Evolutionary conservation across 2,888 invertebrate genomes (phyloP).

Genomic region (Perizoma affinitatum): DNA sequence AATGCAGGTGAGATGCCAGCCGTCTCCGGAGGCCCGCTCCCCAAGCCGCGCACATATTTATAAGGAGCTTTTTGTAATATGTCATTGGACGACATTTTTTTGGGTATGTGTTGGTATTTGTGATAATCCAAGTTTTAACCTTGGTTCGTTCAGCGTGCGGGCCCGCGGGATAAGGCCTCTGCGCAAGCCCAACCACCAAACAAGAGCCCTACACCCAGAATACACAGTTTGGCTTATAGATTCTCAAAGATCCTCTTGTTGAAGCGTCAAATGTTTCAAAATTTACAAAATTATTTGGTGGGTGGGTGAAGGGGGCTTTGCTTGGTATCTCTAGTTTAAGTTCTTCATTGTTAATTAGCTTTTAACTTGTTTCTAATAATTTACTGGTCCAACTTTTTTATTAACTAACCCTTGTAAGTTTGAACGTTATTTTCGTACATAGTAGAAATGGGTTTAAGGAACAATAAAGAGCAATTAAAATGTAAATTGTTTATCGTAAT

Average conservation of each 20-base stretch:
- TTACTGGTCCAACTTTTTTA: neutral
- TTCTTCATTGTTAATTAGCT: conserved; percentile 12
- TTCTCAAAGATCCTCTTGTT: conserved; percentile 25
- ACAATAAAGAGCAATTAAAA: conserved; percentile 16
- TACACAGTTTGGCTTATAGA: conserved; percentile 56
- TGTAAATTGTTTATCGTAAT: too few relatives aligned
- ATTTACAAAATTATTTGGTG: conserved; percentile 77
- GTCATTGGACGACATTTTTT: conserved; percentile 44
- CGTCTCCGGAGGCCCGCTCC: conserved; percentile 82
- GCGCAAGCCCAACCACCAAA: conserved; percentile 84
- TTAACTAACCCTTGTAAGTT: conserved; percentile 8
- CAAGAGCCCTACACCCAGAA: conserved; percentile 83
- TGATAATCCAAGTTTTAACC: conserved; percentile 62
- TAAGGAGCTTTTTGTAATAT: conserved; percentile 26
- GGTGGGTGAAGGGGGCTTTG: conserved; percentile 85
- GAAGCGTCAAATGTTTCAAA: conserved; percentile 50
- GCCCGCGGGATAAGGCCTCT: conserved; percentile 80
- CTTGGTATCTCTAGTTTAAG: conserved; percentile 78
- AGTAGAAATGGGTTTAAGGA: conserved; percentile 11
- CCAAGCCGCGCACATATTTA: conserved; percentile 69
- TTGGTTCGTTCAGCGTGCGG: conserved; percentile 68
- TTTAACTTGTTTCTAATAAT: conserved; percentile 16
- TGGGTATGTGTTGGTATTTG: conserved; percentile 43
- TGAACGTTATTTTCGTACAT: neutral
- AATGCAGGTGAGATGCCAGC: conserved; percentile 91